phyloP scores from a whole-genome alignment of 1,140 invertebrate genomes.

The Drosophila kurseongensis region DNA sequence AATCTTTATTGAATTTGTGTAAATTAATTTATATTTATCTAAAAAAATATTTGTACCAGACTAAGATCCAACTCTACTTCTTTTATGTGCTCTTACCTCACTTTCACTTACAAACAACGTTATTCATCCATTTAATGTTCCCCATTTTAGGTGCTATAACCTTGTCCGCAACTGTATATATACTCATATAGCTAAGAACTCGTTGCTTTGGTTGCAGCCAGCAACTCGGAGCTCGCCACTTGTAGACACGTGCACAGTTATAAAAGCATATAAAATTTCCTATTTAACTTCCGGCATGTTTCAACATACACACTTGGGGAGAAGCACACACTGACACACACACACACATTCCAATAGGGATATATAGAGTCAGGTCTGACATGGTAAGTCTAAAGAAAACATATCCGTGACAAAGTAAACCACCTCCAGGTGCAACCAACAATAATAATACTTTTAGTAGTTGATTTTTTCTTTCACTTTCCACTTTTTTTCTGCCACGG shows the following conservation, averaged over 20 bases:
- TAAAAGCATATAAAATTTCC: slow-evolving; percentile 83
- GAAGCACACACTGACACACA: not conserved
- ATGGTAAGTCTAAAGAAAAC: slow-evolving; percentile 77
- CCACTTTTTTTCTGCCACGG: slow-evolving; percentile 10
- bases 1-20: not conserved
- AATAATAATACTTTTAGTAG: slow-evolving; percentile 75
- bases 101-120: too few species aligned
- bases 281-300: slow-evolving; percentile 80
- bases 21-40: not conserved
- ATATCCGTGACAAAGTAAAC: slow-evolving; percentile 82
- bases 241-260: slow-evolving; percentile 79
- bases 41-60: too few species aligned
- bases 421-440: slow-evolving; percentile 76
- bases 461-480: slow-evolving; percentile 41
- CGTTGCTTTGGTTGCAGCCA: slow-evolving; percentile 30
- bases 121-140: not conserved
- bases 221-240: slow-evolving; percentile 45
- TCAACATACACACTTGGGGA: slow-evolving; percentile 30
- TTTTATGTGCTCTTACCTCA: too few species aligned
- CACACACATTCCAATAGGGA: not conserved
- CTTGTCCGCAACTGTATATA: not conserved
- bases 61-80: too few species aligned
- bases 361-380: slow-evolving; percentile 32
- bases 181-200: slow-evolving; percentile 22
- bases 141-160: not conserved